phyloP scores from a whole-genome alignment of 2,888 invertebrate genomes.

The Drosophila mayaguana region DNA sequence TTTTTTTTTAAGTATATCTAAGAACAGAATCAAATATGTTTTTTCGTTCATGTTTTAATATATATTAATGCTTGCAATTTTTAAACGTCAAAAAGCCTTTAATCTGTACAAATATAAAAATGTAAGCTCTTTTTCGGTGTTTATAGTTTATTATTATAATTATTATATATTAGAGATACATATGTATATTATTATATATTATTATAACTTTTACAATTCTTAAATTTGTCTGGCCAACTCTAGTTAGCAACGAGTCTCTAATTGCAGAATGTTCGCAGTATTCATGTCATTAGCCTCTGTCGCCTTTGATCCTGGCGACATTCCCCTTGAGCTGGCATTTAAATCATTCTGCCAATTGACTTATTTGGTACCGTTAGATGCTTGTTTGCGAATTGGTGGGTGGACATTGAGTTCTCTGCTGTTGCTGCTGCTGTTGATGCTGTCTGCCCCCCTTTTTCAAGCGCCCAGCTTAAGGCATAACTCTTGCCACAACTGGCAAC shows the following conservation, averaged over 20 bases:
- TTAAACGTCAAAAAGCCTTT: no score
- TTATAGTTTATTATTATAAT: no score
- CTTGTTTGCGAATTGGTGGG: conserved; percentile 7
- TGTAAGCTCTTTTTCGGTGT: no score
- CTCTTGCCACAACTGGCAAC: conserved; percentile 47
- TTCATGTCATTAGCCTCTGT: conserved; percentile 6
- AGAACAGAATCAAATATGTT: no score
- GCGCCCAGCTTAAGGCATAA: conserved; percentile 44
- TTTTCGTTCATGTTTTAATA: no score
- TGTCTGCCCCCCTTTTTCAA: neutral
- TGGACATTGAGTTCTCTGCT: neutral
- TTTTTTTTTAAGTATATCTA: no score
- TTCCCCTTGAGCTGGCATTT: conserved; percentile 16
- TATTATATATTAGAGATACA: no score
- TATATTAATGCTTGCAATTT: no score
- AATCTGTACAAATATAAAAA: no score
- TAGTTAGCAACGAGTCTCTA: neutral
- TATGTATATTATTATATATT: no score
- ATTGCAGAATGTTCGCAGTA: conserved; percentile 2
- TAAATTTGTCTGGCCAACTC: neutral
- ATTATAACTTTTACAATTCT: no score
- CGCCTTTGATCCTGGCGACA: neutral
- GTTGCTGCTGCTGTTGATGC: neutral
- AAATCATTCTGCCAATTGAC: conserved; percentile 36
- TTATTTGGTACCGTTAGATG: conserved; percentile 34